Evolutionary conservation across 2,113 vertebrate species (phyloP).

Genomic region (Plectropomus leopardus): DNA sequence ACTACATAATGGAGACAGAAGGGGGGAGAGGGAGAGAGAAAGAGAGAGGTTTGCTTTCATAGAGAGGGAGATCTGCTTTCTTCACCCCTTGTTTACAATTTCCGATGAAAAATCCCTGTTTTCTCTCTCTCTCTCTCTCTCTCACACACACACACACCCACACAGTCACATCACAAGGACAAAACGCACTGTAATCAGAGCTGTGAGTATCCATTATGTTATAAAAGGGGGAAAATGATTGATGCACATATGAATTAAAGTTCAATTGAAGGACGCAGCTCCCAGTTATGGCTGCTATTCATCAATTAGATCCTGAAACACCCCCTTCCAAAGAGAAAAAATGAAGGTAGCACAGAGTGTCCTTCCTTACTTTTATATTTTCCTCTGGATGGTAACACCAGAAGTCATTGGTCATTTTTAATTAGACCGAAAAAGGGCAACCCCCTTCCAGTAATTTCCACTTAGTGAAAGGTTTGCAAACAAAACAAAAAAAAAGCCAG

Average conservation of each 20-base stretch:
- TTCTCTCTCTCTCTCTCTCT: background rate
- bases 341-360: slow-evolving; percentile 40
- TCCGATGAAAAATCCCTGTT: slow-evolving; percentile 22
- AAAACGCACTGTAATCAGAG: slow-evolving; percentile 67
- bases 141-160: slow-evolving; percentile 19
- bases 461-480: background rate
- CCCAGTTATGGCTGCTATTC: slow-evolving; percentile 77
- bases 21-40: background rate
- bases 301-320: slow-evolving; percentile 82
- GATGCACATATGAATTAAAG: slow-evolving; percentile 83
- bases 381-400: slow-evolving; percentile 15
- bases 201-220: slow-evolving; percentile 76
- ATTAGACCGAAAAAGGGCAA: slow-evolving; percentile 30
- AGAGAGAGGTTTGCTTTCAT: background rate
- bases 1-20: slow-evolving; percentile 50
- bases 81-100: slow-evolving; percentile 42
- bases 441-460: background rate
- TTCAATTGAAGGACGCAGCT: slow-evolving; percentile 84
- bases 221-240: slow-evolving; percentile 77
- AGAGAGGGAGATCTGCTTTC: slow-evolving; percentile 19
- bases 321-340: slow-evolving; percentile 59
- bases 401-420: slow-evolving; percentile 30
- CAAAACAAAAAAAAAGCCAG: background rate
- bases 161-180: slow-evolving; percentile 70
- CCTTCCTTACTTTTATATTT: slow-evolving; percentile 23